Evolutionary conservation across 2,888 invertebrate genomes (phyloP).

Genomic region (Acanthacorydalis orientalis): DNA sequence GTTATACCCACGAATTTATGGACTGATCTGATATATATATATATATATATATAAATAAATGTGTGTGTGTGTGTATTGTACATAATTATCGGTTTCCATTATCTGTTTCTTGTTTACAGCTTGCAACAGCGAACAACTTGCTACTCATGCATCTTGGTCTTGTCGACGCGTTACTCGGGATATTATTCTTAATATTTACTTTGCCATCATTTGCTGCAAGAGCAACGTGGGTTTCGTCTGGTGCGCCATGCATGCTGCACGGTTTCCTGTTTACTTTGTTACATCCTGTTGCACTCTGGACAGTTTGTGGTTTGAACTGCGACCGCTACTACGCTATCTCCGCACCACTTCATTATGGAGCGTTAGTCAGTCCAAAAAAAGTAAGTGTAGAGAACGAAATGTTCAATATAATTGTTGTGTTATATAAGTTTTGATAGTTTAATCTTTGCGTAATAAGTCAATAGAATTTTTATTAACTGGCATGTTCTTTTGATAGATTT

Average conservation of each 20-base stretch:
- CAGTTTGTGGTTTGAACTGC: conserved; percentile 62
- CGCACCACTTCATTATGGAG: conserved; percentile 62
- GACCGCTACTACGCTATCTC: conserved; percentile 68
- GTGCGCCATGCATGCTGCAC: conserved; percentile 42
- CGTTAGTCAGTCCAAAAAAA: conserved; percentile 55
- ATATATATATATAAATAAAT: too few species aligned
- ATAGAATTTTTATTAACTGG: too few species aligned
- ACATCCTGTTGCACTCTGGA: conserved; percentile 62
- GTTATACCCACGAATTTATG: too few species aligned
- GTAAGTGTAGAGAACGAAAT: conserved; percentile 28
- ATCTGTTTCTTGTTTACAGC: conserved; percentile 25
- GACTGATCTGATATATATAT: too few species aligned
- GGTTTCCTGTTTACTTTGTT: conserved; percentile 52
- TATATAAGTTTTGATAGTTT: too few species aligned
- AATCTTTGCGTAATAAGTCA: too few species aligned
- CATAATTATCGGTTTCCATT: too few species aligned
- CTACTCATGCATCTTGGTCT: conserved; percentile 55
- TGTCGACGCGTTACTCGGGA: conserved; percentile 48
- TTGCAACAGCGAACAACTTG: conserved; percentile 50
- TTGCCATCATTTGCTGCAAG: conserved; percentile 26
- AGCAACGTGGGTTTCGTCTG: conserved; percentile 28
- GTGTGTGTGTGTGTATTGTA: too few species aligned
- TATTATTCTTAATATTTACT: conserved; percentile 38
- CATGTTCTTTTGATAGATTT: too few species aligned
- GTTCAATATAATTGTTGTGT: too few species aligned